phyloP scores from a whole-genome alignment of 2,113 vertebrate genomes.

The Vidua macroura region DNA sequence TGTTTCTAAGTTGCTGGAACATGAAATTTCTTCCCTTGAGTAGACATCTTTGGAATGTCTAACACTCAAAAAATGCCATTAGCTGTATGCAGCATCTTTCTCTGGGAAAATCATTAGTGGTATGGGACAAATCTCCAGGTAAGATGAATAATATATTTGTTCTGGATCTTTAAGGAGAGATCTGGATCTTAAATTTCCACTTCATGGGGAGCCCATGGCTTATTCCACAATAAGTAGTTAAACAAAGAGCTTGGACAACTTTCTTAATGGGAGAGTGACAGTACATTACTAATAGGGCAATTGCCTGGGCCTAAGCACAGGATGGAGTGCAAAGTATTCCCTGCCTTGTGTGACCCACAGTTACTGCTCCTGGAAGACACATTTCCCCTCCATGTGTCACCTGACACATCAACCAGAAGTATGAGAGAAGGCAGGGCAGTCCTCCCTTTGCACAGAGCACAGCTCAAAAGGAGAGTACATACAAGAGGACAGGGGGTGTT shows the following conservation, averaged over 20 bases:
- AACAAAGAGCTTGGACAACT: not conserved
- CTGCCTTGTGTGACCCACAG: not conserved
- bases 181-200: not conserved
- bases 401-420: not conserved
- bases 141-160: not conserved
- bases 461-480: not conserved
- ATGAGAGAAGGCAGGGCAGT: not conserved
- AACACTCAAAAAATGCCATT: slow-evolving; percentile 45
- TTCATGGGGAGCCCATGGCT: not conserved
- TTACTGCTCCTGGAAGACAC: not conserved
- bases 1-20: slow-evolving; percentile 29
- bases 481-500: not conserved
- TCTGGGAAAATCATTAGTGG: slow-evolving; percentile 13
- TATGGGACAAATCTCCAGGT: slow-evolving; percentile 19
- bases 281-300: not conserved
- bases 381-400: not conserved
- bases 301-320: not conserved
- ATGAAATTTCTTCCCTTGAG: slow-evolving; percentile 37
- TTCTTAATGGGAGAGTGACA: not conserved
- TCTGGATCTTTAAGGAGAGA: not conserved
- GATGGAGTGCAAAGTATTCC: not conserved
- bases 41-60: slow-evolving; percentile 32
- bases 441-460: not conserved
- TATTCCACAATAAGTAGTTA: not conserved
- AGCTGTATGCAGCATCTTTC: slow-evolving; percentile 2